Base-by-base conservation (phyloP, 2,113 vertebrate genomes). In the Labeo rohita region DNA sequence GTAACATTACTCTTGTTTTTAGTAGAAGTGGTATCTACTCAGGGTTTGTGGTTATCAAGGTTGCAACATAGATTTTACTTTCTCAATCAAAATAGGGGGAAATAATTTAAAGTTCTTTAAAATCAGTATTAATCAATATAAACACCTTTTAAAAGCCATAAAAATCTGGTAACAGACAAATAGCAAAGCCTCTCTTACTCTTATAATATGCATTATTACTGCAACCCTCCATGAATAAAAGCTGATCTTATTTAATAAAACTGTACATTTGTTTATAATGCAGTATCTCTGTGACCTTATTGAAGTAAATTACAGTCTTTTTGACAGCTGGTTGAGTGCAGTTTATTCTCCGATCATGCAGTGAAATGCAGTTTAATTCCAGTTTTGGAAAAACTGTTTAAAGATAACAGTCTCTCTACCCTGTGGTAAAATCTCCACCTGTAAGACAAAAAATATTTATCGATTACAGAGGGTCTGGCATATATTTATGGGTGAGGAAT, bases 371-470 rank as follows among this genome's bases (percentile, higher is more conserved):
- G 23, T 85, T 95, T 90, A 97, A 88, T 96, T 96, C 97, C 97
- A 98, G 93, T 91, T 89, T 74, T 93, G 72, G 87, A 98, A 98
- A 93, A 98, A 98, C 87, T 98, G 98, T 92, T 97, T 98, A 95
- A 99, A 98, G 88, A 98, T 96, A 83, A 96, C 93, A 0, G 95
- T 97, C 93, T 98, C 96, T 0, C 90, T 92, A 87, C 97, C 97
- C 90, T 98, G 95, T 0, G 97, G 96, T 87, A 98, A 95, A 45
- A 98, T 97, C 90, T 98, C 97, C 92, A 98, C 97, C 97, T 98
- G 90, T 49, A 75, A 47, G 12, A 47, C 81, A 84, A 52, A 16
- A 5, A 3, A n/a, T 2, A 21, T 5, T 61, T 61, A 9, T 18
- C 4, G 9, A 45, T 45, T 47, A 63, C 7, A 74, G 15, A 12